Evolutionary conservation across 2,888 invertebrate species (phyloP), one percentile per base, ranked within the genome.

Genomic region (Apantesis nais): DNA sequence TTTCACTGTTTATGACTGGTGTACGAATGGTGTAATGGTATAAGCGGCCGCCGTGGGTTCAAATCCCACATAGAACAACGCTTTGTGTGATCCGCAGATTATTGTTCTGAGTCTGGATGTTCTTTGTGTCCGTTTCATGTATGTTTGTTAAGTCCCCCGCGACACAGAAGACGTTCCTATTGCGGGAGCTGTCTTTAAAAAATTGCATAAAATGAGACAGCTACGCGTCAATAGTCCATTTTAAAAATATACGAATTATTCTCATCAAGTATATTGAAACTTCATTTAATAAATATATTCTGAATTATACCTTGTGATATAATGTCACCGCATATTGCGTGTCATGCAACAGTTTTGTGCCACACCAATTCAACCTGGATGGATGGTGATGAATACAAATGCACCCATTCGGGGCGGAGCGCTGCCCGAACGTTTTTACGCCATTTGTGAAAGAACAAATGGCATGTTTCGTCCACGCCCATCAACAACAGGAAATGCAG

Each of bases 361-460:
- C 87, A 84, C 85, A 81, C 80, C 81, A 83, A 78, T 76, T 82
- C 75, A 77, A 76, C 68, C 72, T 73, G 71, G 74, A 78, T 75
- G 75, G 73, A 74, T 74, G 76, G 80, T 84, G 84, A 81, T 86
- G 89, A 88, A 89, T 89, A 88, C 86, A 86, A 89, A 90, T 87
- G 83, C 81, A 77, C 77, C 72, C 75, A 72, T 68, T 72, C 71
- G 83, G 83, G 89, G 91, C 85, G 90, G 88, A 80, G 82, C 84
- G 68, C 77, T 71, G 74, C 41, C 77, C 73, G 74, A 74, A 79
- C 58, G 81, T 89, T 91, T 91, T 91, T 89, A 87, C 81, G 79
- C 86, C 81, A 84, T 86, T 86, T 87, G 82, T 86, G 78, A 77
- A 86, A 84, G 84, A 86, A 89, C 88, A 89, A 89, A 88, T 87